Evolutionary conservation across 2,113 vertebrate genomes (phyloP).

Genomic region (Turnix velox): DNA sequence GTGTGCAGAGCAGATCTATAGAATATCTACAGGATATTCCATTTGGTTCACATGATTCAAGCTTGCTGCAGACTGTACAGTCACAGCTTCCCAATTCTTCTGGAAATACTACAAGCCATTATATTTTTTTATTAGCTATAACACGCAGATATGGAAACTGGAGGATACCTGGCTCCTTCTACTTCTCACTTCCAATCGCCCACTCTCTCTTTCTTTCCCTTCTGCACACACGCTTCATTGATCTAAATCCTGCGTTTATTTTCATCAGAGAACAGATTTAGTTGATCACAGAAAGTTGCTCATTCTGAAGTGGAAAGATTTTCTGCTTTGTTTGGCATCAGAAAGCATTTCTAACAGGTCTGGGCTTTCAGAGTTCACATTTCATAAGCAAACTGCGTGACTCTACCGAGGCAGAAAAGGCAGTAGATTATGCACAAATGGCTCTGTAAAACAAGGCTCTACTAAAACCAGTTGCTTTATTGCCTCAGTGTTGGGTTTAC

Average conservation of each 20-base stretch:
- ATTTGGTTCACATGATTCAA: conserved; percentile 8
- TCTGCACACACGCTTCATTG: neutral
- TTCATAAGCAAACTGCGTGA: neutral
- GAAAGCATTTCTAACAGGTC: conserved; percentile 20
- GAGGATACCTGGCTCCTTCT: conserved; percentile 13
- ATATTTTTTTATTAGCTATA: conserved; percentile 22
- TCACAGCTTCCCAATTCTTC: conserved; percentile 29
- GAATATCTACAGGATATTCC: conserved; percentile 50
- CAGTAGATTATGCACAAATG: neutral
- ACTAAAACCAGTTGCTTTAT: neutral
- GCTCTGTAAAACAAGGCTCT: neutral
- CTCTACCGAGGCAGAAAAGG: neutral
- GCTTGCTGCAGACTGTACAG: neutral
- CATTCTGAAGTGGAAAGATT: conserved; percentile 14
- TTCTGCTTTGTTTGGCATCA: conserved; percentile 54
- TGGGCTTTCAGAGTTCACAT: conserved; percentile 23
- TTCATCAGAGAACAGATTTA: conserved; percentile 38
- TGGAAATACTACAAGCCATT: conserved; percentile 16
- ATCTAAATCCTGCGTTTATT: conserved; percentile 29
- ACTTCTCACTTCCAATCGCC: conserved; percentile 16
- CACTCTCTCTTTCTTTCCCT: neutral
- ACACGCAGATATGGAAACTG: conserved; percentile 46
- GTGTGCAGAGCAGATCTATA: conserved; percentile 34
- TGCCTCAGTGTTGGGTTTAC: neutral
- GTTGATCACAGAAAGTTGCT: conserved; percentile 3